A percentile compares a stretch with the other conserved stretches of the same genome.
Conservation (phyloP, 2,888 invertebrate species). For the Synergus japonicus region DNA sequence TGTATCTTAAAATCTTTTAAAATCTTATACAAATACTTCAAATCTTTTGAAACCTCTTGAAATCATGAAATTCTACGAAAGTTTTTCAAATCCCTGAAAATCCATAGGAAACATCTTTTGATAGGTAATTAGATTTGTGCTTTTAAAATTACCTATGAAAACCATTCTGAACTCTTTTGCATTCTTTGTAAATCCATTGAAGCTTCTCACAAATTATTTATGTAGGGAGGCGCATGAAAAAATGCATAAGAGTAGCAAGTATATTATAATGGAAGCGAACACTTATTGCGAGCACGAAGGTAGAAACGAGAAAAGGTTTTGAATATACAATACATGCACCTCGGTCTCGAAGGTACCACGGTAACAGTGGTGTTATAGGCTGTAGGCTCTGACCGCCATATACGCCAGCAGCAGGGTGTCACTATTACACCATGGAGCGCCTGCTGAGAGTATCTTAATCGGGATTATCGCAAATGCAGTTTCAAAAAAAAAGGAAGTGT, state of each 20-base stretch:
- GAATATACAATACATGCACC: slow-evolving; percentile 12
- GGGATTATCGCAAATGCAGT: slow-evolving; percentile 33
- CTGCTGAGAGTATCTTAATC: slow-evolving; percentile 40
- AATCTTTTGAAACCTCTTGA: no score
- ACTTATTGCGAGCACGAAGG: slow-evolving; percentile 26
- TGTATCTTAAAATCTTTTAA: no score
- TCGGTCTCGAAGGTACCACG: neutral
- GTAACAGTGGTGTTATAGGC: neutral
- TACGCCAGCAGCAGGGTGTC: slow-evolving; percentile 16
- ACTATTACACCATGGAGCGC: slow-evolving; percentile 26
- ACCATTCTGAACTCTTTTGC: no score
- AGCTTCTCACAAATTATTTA: neutral
- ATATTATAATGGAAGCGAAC: slow-evolving; percentile 5
- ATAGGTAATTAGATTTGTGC: no score
- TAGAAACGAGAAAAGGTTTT: slow-evolving; percentile 17
- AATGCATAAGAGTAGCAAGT: neutral
- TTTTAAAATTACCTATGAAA: no score
- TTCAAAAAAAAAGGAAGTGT: neutral
- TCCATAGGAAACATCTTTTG: no score
- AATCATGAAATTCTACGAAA: no score
- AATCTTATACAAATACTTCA: no score
- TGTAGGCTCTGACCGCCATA: slow-evolving; percentile 24
- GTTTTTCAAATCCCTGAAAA: no score
- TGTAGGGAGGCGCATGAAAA: neutral
- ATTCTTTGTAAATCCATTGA: no score